Evolutionary conservation across 30 jellyfish, hydroid and myxozoan genomes (phyloP).

Genomic region (Mastigias papua): DNA sequence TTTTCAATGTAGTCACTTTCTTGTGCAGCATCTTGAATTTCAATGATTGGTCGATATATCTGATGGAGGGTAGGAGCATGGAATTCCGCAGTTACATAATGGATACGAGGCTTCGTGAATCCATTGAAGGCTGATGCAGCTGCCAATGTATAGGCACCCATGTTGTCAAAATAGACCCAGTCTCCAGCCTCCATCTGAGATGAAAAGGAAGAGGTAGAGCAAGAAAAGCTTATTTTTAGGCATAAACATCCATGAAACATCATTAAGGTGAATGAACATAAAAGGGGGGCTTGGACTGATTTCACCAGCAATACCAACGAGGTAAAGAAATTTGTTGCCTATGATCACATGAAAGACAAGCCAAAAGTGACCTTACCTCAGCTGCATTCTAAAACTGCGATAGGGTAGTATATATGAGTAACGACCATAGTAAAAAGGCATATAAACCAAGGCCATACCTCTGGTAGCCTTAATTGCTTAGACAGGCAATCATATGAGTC

Average conservation of each 20-base stretch:
- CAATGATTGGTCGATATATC: conserved; percentile 38
- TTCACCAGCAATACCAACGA: no score
- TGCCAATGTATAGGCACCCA: conserved; percentile 98
- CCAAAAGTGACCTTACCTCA: no score
- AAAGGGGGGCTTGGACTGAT: background rate
- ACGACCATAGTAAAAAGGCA: no score
- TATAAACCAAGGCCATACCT: conserved; percentile 66
- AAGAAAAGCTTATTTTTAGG: no score
- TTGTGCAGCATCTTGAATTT: conserved; percentile 4
- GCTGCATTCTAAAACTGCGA: no score
- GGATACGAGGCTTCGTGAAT: conserved; percentile 80
- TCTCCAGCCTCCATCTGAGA: conserved; percentile 89
- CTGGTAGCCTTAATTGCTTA: conserved; percentile 79
- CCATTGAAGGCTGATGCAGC: conserved; percentile 96
- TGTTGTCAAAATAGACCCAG: conserved; percentile 88
- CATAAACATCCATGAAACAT: no score
- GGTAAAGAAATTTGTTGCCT: no score
- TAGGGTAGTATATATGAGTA: no score
- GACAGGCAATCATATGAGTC: conserved; percentile 90
- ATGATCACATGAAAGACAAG: no score
- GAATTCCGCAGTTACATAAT: conserved; percentile 71
- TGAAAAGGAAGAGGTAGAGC: no score
- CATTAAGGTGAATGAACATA: no score
- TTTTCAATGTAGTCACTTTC: background rate
- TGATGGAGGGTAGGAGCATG: conserved; percentile 29